Conservation (phyloP, 2,797 vertebrate genomes). For the Xerus rutilus region DNA sequence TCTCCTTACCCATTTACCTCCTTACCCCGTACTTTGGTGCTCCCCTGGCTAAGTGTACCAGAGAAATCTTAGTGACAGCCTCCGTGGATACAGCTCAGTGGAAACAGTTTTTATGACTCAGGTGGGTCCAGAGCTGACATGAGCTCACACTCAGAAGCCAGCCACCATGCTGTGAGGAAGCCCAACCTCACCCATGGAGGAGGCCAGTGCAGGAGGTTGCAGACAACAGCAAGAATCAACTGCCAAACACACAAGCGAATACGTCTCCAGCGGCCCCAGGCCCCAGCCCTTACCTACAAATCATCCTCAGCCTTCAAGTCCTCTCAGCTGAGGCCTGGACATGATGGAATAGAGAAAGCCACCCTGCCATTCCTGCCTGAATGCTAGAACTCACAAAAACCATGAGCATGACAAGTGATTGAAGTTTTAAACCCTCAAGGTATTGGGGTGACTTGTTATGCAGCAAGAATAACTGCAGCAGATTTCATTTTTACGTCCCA, state of each 20-base stretch:
- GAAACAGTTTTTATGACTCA: neutral
- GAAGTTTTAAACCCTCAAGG: neutral
- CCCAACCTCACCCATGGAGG: neutral
- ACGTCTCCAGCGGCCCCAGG: no score
- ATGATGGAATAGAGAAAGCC: neutral
- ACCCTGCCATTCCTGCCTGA: no score
- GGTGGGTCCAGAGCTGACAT: no score
- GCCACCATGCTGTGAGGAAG: neutral
- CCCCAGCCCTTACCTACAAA: no score
- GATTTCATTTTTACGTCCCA: neutral
- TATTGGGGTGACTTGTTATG: neutral
- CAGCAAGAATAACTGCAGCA: neutral
- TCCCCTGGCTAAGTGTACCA: neutral
- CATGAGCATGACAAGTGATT: neutral
- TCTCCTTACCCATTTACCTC: neutral
- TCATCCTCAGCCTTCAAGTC: no score
- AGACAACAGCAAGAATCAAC: neutral
- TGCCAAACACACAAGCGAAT: neutral
- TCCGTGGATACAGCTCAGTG: neutral
- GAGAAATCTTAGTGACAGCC: neutral
- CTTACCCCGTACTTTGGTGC: neutral
- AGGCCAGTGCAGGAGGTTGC: neutral
- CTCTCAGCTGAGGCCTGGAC: neutral
- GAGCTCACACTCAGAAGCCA: neutral
- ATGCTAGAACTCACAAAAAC: neutral